A percentile compares a stretch with the other conserved stretches of the same genome.
phyloP scores from a whole-genome alignment of 2,888 invertebrate genomes.

The Idaea dimidiata region DNA sequence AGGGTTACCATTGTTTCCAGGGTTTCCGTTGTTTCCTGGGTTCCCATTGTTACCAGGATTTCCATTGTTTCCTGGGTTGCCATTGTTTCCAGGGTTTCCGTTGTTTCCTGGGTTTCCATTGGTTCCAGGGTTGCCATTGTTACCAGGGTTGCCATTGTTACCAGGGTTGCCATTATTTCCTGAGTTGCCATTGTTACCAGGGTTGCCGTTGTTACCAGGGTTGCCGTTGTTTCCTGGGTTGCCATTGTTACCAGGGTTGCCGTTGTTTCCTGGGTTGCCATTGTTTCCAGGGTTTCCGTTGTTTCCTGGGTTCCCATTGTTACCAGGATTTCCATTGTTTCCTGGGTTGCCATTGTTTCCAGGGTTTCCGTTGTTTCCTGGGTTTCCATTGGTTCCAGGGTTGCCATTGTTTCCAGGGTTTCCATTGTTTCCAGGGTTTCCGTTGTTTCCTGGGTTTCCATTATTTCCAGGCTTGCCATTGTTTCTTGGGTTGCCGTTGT shows the following conservation, averaged over 20 bases:
- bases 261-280: neutral
- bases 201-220: neutral
- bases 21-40: neutral
- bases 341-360: no score
- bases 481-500: no score
- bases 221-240: neutral
- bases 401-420: neutral
- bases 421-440: neutral
- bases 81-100: neutral
- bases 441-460: neutral
- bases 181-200: neutral
- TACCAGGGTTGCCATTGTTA: neutral
- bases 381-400: no score
- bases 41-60: neutral
- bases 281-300: neutral
- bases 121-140: neutral
- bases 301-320: neutral
- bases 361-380: neutral
- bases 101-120: neutral
- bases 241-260: neutral
- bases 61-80: neutral
- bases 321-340: neutral
- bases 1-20: neutral
- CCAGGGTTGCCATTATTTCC: neutral
- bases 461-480: neutral